A percentile compares a stretch with the other conserved stretches of the same genome.
These are phyloP conservation scores for Daktulosphaira vitifoliae DNA, from an alignment of 1,140 invertebrate species.

Conservation along the genomic window DNA sequence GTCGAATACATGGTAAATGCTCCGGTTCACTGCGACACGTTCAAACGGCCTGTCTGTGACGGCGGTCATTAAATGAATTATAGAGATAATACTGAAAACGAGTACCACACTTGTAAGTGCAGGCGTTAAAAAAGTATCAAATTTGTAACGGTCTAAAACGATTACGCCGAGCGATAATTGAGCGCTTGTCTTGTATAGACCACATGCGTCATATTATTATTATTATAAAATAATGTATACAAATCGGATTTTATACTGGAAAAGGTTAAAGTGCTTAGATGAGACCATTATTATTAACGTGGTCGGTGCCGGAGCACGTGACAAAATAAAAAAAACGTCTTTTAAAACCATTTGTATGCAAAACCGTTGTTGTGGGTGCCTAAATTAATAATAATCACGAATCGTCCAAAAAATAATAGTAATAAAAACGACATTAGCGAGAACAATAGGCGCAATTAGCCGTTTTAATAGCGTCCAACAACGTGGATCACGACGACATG, in stretches of 20 bases:
- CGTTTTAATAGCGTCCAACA: slow-evolving; percentile 7
- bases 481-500: slow-evolving; percentile 1
- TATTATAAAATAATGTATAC: no score
- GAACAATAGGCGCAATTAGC: slow-evolving; percentile 20
- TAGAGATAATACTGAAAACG: no score
- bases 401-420: slow-evolving; percentile 1
- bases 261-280: no score
- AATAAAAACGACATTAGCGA: background rate
- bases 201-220: no score
- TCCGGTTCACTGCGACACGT: no score
- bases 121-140: background rate
- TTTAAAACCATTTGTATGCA: slow-evolving; percentile 30
- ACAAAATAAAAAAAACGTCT: slow-evolving; percentile 11
- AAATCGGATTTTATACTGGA: no score
- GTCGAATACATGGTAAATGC: no score
- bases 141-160: slow-evolving; percentile 19
- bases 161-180: slow-evolving; percentile 1
- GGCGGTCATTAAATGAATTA: no score
- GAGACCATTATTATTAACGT: no score
- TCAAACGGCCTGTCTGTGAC: no score
- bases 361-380: slow-evolving; percentile 12
- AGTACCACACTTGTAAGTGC: no score
- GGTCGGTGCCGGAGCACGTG: slow-evolving; percentile 7
- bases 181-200: background rate
- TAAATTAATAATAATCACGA: slow-evolving; percentile 2